Evolutionary conservation across 1,140 invertebrate species (phyloP), one percentile per base, ranked within the genome.

Genomic region (Euglossa dilemma): DNA sequence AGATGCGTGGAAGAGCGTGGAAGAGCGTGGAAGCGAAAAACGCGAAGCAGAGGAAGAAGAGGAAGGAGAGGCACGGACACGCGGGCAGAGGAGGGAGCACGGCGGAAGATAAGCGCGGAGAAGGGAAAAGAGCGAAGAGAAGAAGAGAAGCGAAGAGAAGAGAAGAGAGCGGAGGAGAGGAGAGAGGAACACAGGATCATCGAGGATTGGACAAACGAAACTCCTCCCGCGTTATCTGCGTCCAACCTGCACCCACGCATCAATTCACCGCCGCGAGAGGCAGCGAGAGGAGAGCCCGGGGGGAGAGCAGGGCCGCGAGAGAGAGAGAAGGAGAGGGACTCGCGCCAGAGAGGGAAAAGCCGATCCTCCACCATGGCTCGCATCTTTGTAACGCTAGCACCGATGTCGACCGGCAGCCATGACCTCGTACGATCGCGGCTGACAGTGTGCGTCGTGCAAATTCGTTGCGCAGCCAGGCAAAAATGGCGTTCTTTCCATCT

Each of bases 161-260:
- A 63, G 72, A 76, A 66, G 52, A 23, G 81, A 80, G 73, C 28
- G 50, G 66, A 59, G 63, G 71, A 84, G 84, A 84, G 80, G 75
- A 78, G 61, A 84, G 86, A 87, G 85, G 89, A 88, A 83, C 88
- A 88, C 83, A 92, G 92, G 89, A 91, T 91, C 91, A 92, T 87
- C 91, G 93, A 93, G 92, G 93, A 94, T 93, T 94, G 93, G 93
- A 93, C 91, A 91, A 92, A 92, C 87, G 88, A 92, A 90, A 93
- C 93, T 94, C 93, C 93, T 93, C 93, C 93, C 92, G 93, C 91
- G 88, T 87, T 90, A 91, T 91, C 90, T 87, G 84, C 91, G 83
- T 86, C 87, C 91, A 91, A 92, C 91, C 91, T 92, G 92, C 92
- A 92, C 93, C 92, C 92, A 93, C 92, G 90, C 92, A 80, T 87